Base-by-base conservation (phyloP, 2,113 vertebrate species). In the Solenodon paradoxus region DNA sequence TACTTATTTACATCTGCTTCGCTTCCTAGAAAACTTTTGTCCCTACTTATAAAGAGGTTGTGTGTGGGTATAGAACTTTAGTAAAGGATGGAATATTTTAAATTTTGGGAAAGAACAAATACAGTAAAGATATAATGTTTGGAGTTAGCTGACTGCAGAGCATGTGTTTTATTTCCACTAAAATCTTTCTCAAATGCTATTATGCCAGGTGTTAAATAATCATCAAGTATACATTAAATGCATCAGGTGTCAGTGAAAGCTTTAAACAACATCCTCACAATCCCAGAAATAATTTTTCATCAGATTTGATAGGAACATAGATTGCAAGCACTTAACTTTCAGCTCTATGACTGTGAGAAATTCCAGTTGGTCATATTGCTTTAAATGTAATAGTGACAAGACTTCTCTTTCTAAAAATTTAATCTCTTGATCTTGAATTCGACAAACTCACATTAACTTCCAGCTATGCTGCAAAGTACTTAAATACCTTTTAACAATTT, bases 361-460 rank as follows among this genome's bases (percentile, higher is more conserved):
- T 11, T 78, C 94, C 55, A 89, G 9, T 49, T 86, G 64, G 2
- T 19, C 22, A 2, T 71, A 24, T 42, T 83, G 63, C 61, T 96
- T 79, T 89, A 96, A 88, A 96, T 64, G 51, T 30, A 94, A 64
- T 42, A 82, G 26, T 63, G 20, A 91, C 9, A 40, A 20, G 16
- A 86, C 4, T 78, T 90, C 68, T 53, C 38, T 83, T 75, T 57
- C 61, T 59, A 57, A 95, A 85, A 35, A 26, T 51, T 3, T 10
- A 28, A 47, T 64, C 20, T 72, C 28, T 77, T 93, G 92, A 89
- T 51, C 68, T 86, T 94, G 63, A 94, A 69, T 74, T 80, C 93
- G 11, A 28, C 75, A 95, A 89, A 66, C 17, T 53, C 71, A 28
- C 15, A 20, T 63, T 86, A 78, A 84, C 30, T 95, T 74, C 13